A percentile compares a stretch with the other conserved stretches of the same genome.
These are phyloP conservation scores for Globia sparganii DNA, from an alignment of 2,888 invertebrate species.

Conservation along the genomic window DNA sequence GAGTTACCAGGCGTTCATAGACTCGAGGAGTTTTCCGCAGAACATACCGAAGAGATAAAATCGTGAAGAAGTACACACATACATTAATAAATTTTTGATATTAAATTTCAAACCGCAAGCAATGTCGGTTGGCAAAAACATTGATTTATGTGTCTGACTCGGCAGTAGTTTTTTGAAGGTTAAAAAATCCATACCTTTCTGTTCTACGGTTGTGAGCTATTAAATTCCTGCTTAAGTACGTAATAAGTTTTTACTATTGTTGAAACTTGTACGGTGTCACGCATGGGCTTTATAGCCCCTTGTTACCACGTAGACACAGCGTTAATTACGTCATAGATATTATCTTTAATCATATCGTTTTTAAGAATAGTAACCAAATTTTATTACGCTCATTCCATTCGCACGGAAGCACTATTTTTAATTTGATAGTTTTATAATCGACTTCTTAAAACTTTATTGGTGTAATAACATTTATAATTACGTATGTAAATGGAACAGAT, in stretches of 20 bases:
- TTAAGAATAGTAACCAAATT: conserved; percentile 32
- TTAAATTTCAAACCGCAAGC: conserved; percentile 69
- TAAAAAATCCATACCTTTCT: conserved; percentile 67
- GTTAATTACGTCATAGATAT: conserved; percentile 44
- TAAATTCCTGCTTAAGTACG: conserved; percentile 58
- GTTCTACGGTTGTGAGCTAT: conserved; percentile 55
- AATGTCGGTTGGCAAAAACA: conserved; percentile 69
- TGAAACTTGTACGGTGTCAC: conserved; percentile 54
- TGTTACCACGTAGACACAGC: conserved; percentile 51
- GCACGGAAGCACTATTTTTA: conserved; percentile 61
- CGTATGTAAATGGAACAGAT: conserved; percentile 42
- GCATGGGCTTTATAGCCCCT: conserved; percentile 58
- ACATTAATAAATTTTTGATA: conserved; percentile 65
- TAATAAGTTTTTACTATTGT: conserved; percentile 66
- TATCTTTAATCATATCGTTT: conserved; percentile 33
- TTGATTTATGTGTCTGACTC: conserved; percentile 72
- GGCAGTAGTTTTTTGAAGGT: conserved; percentile 66
- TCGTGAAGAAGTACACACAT: conserved; percentile 52
- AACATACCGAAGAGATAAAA: conserved; percentile 43
- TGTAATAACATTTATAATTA: conserved; percentile 54
- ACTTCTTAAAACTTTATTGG: conserved; percentile 44
- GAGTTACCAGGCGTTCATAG: conserved; percentile 24
- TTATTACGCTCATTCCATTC: conserved; percentile 57
- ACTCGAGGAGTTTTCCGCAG: conserved; percentile 46
- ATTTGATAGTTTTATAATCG: conserved; percentile 62